phyloP scores from a whole-genome alignment of 2,888 invertebrate species.

The Protonemura montana region DNA sequence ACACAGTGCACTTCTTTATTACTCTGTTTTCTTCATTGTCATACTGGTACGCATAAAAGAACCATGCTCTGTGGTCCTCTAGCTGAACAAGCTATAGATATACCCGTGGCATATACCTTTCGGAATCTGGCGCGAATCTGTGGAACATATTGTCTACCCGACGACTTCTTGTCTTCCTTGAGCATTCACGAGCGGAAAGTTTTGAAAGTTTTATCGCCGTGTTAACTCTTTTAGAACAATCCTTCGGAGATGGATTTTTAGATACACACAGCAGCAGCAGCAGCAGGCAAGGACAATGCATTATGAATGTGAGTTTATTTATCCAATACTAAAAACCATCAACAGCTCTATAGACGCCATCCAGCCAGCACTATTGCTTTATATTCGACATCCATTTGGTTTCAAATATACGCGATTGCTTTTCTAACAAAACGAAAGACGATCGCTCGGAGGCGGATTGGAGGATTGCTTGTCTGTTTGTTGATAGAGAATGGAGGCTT shows the following conservation, averaged over 20 bases:
- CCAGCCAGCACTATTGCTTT: slow-evolving; percentile 15
- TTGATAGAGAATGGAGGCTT: slow-evolving; percentile 28
- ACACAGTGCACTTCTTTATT: not conserved
- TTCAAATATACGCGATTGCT: slow-evolving; percentile 32
- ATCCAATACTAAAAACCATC: slow-evolving; percentile 25
- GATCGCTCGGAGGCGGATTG: slow-evolving; percentile 13
- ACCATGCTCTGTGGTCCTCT: not conserved
- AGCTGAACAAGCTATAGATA: not conserved
- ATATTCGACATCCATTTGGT: slow-evolving; percentile 39
- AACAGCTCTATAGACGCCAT: slow-evolving; percentile 10
- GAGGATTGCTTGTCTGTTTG: slow-evolving; percentile 35
- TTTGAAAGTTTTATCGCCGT: slow-evolving; percentile 28
- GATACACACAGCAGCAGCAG: slow-evolving; percentile 15
- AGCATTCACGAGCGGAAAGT: slow-evolving; percentile 1
- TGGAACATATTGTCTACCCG: not conserved
- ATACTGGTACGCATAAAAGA: not conserved
- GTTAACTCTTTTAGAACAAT: slow-evolving; percentile 19
- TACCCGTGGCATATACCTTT: not conserved
- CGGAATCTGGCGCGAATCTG: not conserved
- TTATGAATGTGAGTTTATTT: slow-evolving; percentile 33
- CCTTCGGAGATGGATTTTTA: slow-evolving; percentile 25
- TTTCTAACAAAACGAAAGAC: slow-evolving; percentile 25
- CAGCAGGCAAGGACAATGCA: slow-evolving; percentile 17
- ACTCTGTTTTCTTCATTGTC: not conserved
- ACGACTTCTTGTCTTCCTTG: not conserved